phyloP scores from a whole-genome alignment of 2,113 vertebrate genomes.

The Menura novaehollandiae region DNA sequence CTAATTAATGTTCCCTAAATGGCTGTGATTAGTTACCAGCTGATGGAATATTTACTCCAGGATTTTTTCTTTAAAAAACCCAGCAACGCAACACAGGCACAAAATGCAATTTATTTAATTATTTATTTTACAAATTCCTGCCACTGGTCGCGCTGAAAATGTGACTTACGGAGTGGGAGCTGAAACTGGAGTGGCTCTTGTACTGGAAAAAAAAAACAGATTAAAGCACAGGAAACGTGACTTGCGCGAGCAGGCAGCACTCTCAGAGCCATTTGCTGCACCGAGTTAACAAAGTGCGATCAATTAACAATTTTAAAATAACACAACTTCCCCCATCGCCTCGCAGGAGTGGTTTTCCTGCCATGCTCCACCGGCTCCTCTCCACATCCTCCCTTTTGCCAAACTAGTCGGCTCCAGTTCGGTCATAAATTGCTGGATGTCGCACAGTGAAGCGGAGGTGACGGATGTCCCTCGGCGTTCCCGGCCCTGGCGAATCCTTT shows the following conservation, averaged over 20 bases:
- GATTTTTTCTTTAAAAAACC: neutral
- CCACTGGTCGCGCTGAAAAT: neutral
- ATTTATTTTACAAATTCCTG: neutral
- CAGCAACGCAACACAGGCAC: neutral
- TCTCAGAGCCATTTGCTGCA: neutral
- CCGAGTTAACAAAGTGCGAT: neutral
- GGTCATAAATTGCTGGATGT: accelerated
- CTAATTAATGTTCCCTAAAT: neutral
- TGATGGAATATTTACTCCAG: neutral
- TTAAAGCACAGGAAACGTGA: neutral
- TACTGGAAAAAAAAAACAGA: neutral
- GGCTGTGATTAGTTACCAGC: neutral
- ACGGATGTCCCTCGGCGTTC: neutral
- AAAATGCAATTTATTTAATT: neutral
- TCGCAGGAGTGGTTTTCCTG: neutral
- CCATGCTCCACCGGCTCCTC: neutral
- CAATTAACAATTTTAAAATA: neutral
- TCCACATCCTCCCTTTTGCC: neutral
- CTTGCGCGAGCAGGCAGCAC: neutral
- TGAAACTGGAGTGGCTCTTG: neutral
- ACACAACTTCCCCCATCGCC: neutral
- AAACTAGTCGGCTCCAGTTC: neutral
- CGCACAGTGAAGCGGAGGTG: neutral
- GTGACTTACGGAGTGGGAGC: neutral
- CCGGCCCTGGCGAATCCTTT: neutral